Evolutionary conservation across 2,888 invertebrate genomes (phyloP).

Genomic region (Andricus curvator): DNA sequence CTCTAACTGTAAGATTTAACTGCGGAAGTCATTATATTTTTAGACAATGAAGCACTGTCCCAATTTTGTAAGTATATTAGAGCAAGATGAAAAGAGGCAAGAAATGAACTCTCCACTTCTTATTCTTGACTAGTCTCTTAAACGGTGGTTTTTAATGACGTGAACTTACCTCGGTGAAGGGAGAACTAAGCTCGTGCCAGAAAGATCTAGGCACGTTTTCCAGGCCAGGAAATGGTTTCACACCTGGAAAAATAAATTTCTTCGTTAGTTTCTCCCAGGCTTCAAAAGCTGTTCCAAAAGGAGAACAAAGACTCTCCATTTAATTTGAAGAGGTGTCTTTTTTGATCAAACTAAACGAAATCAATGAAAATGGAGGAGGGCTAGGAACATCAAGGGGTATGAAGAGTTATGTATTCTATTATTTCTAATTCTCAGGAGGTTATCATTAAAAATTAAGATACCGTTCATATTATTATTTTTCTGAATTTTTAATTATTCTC

Average conservation of each 20-base stretch:
- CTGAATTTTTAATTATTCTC: no score
- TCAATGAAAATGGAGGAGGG: no score
- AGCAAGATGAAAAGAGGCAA: neutral
- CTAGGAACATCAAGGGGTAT: no score
- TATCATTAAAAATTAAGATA: no score
- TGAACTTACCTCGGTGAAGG: slow-evolving; percentile 75
- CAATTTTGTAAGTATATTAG: neutral
- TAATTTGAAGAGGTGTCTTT: neutral
- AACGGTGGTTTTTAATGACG: neutral
- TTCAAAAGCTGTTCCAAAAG: neutral
- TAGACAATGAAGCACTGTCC: neutral
- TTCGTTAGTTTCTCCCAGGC: slow-evolving; percentile 15
- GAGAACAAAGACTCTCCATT: neutral
- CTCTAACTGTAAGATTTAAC: neutral
- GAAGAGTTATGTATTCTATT: no score
- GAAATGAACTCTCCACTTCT: neutral
- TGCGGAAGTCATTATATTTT: neutral
- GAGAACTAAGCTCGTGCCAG: slow-evolving; percentile 76
- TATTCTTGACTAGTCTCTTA: neutral
- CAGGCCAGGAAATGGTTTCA: slow-evolving; percentile 72
- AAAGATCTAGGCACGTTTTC: slow-evolving; percentile 74
- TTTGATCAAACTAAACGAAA: neutral
- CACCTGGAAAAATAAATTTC: slow-evolving; percentile 66
- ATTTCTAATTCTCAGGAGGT: no score
- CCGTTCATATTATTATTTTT: no score